A percentile compares a stretch with the other conserved stretches of the same genome.
These are phyloP conservation scores for Mesocricetus auratus DNA, from an alignment of 2,113 vertebrate genomes.

Conservation along the genomic window DNA sequence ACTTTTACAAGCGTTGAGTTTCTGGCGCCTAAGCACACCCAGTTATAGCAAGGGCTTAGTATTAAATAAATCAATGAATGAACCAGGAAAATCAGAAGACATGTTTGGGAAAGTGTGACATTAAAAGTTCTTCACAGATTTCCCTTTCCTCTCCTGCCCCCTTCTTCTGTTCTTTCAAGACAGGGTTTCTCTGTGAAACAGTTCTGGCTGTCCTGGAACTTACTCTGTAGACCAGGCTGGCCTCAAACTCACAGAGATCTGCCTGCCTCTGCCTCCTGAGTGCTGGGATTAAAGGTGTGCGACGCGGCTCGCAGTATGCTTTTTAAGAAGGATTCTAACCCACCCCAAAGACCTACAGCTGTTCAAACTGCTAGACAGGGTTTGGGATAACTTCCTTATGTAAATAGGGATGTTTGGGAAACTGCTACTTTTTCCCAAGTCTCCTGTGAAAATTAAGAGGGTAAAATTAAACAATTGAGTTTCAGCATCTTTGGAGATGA, in stretches of 20 bases:
- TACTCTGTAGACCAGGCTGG: too few species aligned
- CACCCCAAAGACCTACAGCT: conserved; percentile 18
- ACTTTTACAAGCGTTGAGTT: background rate
- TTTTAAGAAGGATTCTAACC: conserved; percentile 42
- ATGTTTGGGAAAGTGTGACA: background rate
- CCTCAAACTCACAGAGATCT: too few species aligned
- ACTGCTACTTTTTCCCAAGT: background rate
- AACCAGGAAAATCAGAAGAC: conserved; percentile 1
- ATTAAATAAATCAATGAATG: conserved; percentile 1
- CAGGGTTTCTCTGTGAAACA: too few species aligned
- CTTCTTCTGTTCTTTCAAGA: too few species aligned
- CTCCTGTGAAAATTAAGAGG: background rate
- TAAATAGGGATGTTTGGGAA: background rate
- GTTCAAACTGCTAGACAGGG: conserved; percentile 9
- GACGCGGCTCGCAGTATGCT: background rate
- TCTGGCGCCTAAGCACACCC: background rate
- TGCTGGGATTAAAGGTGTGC: too few species aligned
- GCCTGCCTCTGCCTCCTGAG: too few species aligned
- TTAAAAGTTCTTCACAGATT: background rate
- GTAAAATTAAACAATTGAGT: background rate
- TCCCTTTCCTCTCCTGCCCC: background rate
- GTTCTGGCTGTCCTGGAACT: too few species aligned
- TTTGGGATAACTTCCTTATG: background rate
- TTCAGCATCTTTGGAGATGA: background rate
- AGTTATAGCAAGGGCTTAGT: conserved; percentile 11